These are phyloP conservation scores for Ianthella basta DNA, from an alignment of 37 sponge, comb jelly and placozoan species.

Conservation along the genomic window DNA sequence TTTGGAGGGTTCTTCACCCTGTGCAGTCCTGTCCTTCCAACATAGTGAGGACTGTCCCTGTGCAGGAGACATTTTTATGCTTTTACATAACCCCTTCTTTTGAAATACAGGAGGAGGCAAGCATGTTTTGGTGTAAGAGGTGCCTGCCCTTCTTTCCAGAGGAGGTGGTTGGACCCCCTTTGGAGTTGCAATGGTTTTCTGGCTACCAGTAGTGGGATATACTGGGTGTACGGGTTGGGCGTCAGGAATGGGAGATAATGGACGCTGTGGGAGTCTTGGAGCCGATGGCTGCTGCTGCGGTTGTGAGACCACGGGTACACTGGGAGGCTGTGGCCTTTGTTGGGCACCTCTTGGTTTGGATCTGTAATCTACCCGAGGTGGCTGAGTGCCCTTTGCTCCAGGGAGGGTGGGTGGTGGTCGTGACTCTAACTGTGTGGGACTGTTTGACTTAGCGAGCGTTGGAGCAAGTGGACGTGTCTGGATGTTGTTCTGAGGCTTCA, in stretches of 20 bases:
- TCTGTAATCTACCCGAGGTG: conserved; percentile 54
- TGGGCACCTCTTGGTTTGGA: not conserved
- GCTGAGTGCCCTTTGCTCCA: not conserved
- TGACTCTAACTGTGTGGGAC: conserved; percentile 9
- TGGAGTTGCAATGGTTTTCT: not conserved
- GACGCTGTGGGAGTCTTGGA: conserved; percentile 27
- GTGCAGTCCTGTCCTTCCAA: too few species aligned
- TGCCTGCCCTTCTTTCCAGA: too few species aligned
- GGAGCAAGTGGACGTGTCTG: conserved; percentile 11
- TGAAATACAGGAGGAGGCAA: too few species aligned
- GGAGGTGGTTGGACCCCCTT: too few species aligned
- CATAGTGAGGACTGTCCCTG: too few species aligned
- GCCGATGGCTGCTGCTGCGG: not conserved
- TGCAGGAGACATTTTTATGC: too few species aligned
- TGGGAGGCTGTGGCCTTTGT: not conserved
- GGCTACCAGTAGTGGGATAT: not conserved
- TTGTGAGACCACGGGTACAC: not conserved
- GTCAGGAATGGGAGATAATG: not conserved
- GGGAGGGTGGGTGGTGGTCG: conserved; percentile 23
- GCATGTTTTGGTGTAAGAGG: too few species aligned
- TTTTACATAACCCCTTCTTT: too few species aligned
- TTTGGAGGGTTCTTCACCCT: too few species aligned
- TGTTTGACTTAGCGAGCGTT: not conserved
- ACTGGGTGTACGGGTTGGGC: not conserved
- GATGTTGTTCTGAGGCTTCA: conserved; percentile 18